Base-by-base conservation (phyloP, 2,797 vertebrate genomes). In the Tangara arthus region DNA sequence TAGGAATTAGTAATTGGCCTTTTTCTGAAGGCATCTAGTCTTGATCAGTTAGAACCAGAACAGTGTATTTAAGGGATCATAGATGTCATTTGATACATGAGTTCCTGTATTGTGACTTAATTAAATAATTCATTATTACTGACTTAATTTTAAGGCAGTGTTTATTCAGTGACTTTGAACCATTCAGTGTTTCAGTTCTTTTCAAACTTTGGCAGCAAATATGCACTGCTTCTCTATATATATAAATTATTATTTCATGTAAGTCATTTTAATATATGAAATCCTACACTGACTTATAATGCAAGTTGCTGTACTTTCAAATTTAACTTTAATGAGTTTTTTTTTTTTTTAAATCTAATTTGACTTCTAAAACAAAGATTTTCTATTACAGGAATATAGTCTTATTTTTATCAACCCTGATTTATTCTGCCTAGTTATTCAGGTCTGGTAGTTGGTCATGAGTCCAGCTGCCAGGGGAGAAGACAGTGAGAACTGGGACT, bases 181-280 rank as follows among this genome's bases (percentile, higher is more conserved):
- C 0, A 0, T 91, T 90, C 52, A 63, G 50, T 84, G 59, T 87
- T 96, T 93, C 89, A 63, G 56, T 82, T 93, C 56, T 69, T 80
- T 90, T 90, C 55, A 87, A 92, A 93, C 55, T 72, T 90, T 89
- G 84, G 63, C 92, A 94, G 81, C 59, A 82, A 93, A 56, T 89
- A 34, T 13, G 26, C 52, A 44, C 30, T 73, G 12, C 59, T 89
- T 82, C 35, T 57, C 46, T 81, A 34, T 59, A 2, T 28, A 5
- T 72, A 87, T 71, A 75, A 93, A 79, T 83, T 86, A 94, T 60
- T 94, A 81, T 87, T 90, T 92, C 73, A 66, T 17, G 0, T 68
- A 92, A 91, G 71, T 82, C 0, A 73, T 87, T 91, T 94, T 91
- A 76, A 49, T 87, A 44, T 26, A 49, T 85, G 75, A 94, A 96